Evolutionary conservation across 1,140 invertebrate genomes (phyloP), one percentile per base, ranked within the genome.

Genomic region (Trachymyrmex septentrionalis): DNA sequence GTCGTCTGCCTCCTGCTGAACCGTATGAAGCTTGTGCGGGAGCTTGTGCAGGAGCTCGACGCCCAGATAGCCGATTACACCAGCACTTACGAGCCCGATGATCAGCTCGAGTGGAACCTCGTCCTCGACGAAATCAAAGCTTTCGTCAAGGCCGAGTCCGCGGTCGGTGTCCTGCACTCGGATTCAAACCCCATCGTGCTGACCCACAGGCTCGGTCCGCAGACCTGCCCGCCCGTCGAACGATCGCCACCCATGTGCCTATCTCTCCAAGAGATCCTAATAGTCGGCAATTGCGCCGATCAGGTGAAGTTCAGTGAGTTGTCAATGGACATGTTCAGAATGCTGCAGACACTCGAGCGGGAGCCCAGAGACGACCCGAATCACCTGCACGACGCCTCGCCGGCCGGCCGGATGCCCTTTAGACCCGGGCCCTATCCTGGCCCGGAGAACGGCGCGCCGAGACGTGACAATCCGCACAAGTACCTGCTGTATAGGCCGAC

Each of bases 231-330:
- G 71, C 98, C 98, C 19, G 96, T 98, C 88, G 98, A 99, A 95
- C 97, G 98, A 93, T 97, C 97, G 48, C 96, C 97, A 88, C 96
- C 97, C 92, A 98, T 98, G 98, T 97, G 97, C 92, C 96, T 99
- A 77, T 97, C 97, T 57, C 96, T 99, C 24, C 98, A 99, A 96
- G 99, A 99, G 96, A 98, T 99, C 88, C 96, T 99, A 44, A 99
- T 99, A 87, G 97, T 99, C 72, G 99, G 99, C 59, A 99, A 99
- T 93, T 98, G 98, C 92, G 97, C 97, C 90, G 98, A 99, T 93
- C 99, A 99, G 96, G 98, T 99, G n/a, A 99, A 99, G 95, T 99
- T 99, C 96, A 99, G 98, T 90, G 99, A 99, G 95, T 95, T 99
- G 78, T 99, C 99, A 24, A 97, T 99, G 96, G 99, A 99, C 95